Percentiles rank a stretch among this genome's conserved stretches.
Conservation (phyloP, 2,888 invertebrate species). For the Furcula furcula region DNA sequence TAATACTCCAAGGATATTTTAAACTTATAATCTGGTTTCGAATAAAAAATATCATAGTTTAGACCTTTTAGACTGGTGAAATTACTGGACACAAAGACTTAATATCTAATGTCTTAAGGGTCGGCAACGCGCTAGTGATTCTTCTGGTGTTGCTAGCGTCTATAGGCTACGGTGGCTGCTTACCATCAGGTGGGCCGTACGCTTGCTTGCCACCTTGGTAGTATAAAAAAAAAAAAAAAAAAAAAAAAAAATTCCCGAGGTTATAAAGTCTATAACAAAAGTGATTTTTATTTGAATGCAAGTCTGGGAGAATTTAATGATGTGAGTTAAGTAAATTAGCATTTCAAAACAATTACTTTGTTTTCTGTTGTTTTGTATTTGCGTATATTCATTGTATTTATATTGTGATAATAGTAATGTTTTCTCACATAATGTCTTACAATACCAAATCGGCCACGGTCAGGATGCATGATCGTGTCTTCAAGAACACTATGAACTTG, state of each 20-base stretch:
- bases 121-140: too few relatives aligned
- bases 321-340: not conserved
- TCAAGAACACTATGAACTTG: not conserved
- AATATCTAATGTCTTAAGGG: too few relatives aligned
- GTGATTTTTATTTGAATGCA: not conserved
- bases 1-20: not conserved
- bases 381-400: slow-evolving; percentile 1
- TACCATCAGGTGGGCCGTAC: too few relatives aligned
- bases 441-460: not conserved
- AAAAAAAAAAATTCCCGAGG: not conserved
- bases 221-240: too few relatives aligned
- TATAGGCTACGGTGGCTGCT: too few relatives aligned
- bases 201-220: too few relatives aligned
- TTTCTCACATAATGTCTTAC: not conserved
- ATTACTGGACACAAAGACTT: too few relatives aligned
- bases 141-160: too few relatives aligned
- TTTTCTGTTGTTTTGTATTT: slow-evolving; percentile 11
- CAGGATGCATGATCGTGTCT: not conserved
- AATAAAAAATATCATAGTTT: not conserved
- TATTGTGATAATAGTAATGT: not conserved
- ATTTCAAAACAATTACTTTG: slow-evolving; percentile 11
- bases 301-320: not conserved
- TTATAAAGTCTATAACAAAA: not conserved
- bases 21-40: not conserved
- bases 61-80: too few relatives aligned